Evolutionary conservation across 2,888 invertebrate species (phyloP), one percentile per base, ranked within the genome.

Genomic region (Chaetogeoica ovagalla): DNA sequence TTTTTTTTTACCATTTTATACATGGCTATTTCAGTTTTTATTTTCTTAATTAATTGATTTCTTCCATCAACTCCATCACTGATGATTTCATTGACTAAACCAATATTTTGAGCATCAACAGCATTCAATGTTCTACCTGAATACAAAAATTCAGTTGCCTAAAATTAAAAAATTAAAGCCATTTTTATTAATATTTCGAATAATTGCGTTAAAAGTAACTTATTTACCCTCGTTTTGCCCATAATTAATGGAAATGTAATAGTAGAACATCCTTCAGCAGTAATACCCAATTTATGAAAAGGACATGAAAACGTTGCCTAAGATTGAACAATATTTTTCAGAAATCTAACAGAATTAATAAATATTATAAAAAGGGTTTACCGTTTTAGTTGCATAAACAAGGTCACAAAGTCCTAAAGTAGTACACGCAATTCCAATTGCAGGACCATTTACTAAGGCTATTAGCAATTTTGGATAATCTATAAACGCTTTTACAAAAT

Each of bases 381-480:
- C 95, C 86, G 88, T 91, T 84, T 96, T 93, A n/a, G 92, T 90
- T 76, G 95, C 94, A 88, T 94, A 95, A 11, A 96, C 92, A 81
- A 94, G 88, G 88, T 98, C 98, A 87, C 92, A 96, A 1, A 98
- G 88, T 0, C 92, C 92, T 73, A 95, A 88, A 15, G 93, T 91
- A 0, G 98, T 98, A 5, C 92, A 92, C 63, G 92, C 92, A 83
- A 98, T 92, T 43, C 98, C 98, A 83, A 98, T 91, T 19, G 96
- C 95, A 63, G 97, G 97, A 2, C 98, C 98, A 89, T 98, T 97
- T 0, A 98, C 92, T 81, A 97, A 87, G 19, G 93, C 94, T 83
- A 98, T 89, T 65, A 98, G 86, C 57, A 96, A 87, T 87, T 69
- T 69, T 0, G 69, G 70, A 57, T 71, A 79, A 57, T 79, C 79